Evolutionary conservation across 2,888 invertebrate species (phyloP).

Genomic region (Ormyrus thymus): DNA sequence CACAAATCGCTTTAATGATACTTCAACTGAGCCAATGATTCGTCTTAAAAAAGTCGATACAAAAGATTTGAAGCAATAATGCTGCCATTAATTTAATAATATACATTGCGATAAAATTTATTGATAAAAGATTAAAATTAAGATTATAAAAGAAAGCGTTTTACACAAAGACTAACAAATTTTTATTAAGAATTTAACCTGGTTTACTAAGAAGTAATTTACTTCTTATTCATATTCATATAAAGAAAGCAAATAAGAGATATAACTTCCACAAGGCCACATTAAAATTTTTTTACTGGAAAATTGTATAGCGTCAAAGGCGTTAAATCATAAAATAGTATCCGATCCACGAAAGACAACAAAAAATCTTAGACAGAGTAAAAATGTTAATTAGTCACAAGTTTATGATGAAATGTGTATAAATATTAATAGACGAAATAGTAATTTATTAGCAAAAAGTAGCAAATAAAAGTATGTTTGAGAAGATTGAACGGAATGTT

Average conservation of each 20-base stretch:
- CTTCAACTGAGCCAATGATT: constrained; percentile 20
- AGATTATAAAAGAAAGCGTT: constrained; percentile 12
- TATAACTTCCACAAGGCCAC: neutral
- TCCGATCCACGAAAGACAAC: neutral
- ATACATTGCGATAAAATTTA: constrained; percentile 7
- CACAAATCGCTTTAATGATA: constrained; percentile 28
- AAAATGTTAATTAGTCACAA: constrained; percentile 54
- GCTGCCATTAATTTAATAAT: constrained; percentile 23
- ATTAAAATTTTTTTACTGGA: constrained; percentile 36
- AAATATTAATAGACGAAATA: constrained; percentile 48
- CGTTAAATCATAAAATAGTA: constrained; percentile 17
- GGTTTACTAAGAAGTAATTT: constrained; percentile 3
- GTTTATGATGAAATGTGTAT: constrained; percentile 52
- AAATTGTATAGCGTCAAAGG: constrained; percentile 29
- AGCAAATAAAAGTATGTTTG: constrained; percentile 49
- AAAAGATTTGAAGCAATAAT: constrained; percentile 34
- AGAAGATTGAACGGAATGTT: constrained; percentile 43
- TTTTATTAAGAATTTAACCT: constrained; percentile 1
- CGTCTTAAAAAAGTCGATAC: constrained; percentile 18
- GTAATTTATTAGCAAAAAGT: constrained; percentile 49
- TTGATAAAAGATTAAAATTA: constrained; percentile 4
- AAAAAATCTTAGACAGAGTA: constrained; percentile 44
- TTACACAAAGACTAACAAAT: constrained; percentile 6
- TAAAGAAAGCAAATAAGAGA: neutral
- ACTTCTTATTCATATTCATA: constrained; percentile 40